Base-by-base conservation (phyloP, 2,113 vertebrate species). In the Saguinus imperator region DNA sequence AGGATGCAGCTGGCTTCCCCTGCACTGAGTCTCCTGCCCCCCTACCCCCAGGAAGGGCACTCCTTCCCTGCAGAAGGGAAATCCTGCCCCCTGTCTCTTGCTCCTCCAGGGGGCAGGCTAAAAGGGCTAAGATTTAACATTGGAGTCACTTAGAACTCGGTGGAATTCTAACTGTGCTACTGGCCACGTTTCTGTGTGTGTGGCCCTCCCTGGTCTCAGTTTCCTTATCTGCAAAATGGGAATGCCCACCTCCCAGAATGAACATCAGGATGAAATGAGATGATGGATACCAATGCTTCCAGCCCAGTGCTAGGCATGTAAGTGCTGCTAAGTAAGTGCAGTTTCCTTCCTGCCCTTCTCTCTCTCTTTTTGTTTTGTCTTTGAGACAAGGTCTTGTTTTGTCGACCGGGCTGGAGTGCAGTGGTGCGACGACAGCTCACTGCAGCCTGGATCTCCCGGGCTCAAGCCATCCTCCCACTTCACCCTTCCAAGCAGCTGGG, bases 201-300 rank as follows among this genome's bases (percentile, higher is more conserved):
- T 4, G 18, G 8, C 25, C 8, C 18, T 61, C 6, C 64, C 12
- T 37, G 11, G 73, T 73, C 37, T 87, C 66, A 52, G 80, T 87
- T 80, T 90, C 79, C 83, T 70, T 27, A 35, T 64, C 90, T 88
- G 81, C 50, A 86, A n/a, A 92, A 82, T 82, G 85, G 73, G 85
- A 94, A 32, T 8, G 13, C 45, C 52, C 23, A 11, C 20, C 52
- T 68, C 37, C 1, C 81, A 57, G 85, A 13, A 37, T 3, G 64
- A 48, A 21, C 8, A 1, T 83, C 13, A 5, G 37, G 81, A 18
- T 55, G 72, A 85, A 57, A 29, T 21, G 21, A 80, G 5, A 45
- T 16, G 14, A 2, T 13, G 3, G 29, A 23, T 57, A 5, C 8
- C 27, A 50, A 43, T 35, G 45, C 11, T 40, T 25, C 13, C 20